phyloP scores from a whole-genome alignment of 2,888 invertebrate genomes.

The Galeopsomyia nigrocyanea region DNA sequence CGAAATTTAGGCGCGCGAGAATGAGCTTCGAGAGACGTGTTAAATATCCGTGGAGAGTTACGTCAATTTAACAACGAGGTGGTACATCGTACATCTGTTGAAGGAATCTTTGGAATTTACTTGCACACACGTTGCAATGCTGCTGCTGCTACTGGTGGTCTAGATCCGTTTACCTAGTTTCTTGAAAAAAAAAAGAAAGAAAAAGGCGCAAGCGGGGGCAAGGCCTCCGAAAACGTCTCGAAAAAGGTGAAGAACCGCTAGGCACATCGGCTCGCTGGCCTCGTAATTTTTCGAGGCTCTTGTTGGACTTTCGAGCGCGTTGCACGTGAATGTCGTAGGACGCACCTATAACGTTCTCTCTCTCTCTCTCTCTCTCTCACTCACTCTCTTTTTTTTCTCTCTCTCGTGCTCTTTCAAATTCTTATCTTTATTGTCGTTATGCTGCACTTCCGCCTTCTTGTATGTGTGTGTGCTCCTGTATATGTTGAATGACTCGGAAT shows the following conservation, averaged over 20 bases:
- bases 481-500: too few species aligned
- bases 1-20: too few species aligned
- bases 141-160: constrained; percentile 49
- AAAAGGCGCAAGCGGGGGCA: constrained; percentile 46
- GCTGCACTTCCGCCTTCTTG: constrained; percentile 18
- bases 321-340: neutral
- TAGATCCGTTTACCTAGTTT: constrained; percentile 59
- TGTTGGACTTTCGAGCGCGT: constrained; percentile 9
- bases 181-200: constrained; percentile 47
- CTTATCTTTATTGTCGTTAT: neutral
- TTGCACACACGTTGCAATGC: constrained; percentile 6
- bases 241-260: constrained; percentile 34
- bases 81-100: neutral
- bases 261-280: constrained; percentile 34
- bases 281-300: constrained; percentile 23
- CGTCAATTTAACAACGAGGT: constrained; percentile 10
- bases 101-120: constrained; percentile 33
- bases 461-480: neutral
- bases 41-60: neutral
- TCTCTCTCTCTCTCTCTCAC: neutral
- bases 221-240: constrained; percentile 43
- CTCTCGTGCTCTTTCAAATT: neutral
- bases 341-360: neutral
- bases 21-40: neutral
- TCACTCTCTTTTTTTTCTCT: neutral